These are phyloP conservation scores for Mormyrops attenuatus DNA, from an alignment of 2,797 vertebrate species.

Conservation along the genomic window DNA sequence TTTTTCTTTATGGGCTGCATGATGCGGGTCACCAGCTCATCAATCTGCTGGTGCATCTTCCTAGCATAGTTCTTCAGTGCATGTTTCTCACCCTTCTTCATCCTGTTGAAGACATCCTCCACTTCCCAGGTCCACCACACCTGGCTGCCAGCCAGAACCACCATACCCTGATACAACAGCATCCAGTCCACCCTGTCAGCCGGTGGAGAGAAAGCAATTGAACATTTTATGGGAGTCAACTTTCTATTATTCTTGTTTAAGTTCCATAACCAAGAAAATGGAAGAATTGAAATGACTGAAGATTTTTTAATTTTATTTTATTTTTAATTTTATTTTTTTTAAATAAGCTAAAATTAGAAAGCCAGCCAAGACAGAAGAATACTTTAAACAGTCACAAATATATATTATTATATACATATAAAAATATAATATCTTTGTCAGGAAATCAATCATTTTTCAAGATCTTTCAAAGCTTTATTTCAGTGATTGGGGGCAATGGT, in stretches of 20 bases:
- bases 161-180: conserved; percentile 89
- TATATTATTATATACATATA: not conserved
- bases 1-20: conserved; percentile 74
- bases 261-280: not conserved
- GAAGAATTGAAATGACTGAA: not conserved
- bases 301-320: not conserved
- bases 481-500: not conserved
- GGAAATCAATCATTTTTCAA: not conserved
- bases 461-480: not conserved
- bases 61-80: conserved; percentile 79
- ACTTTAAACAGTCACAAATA: not conserved
- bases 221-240: not conserved
- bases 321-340: too few relatives aligned
- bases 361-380: not conserved
- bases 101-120: conserved; percentile 79
- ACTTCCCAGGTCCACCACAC: conserved; percentile 99
- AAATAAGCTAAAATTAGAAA: not conserved
- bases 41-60: conserved; percentile 85
- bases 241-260: not conserved
- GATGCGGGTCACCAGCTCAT: conserved; percentile 81
- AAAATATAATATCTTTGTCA: not conserved
- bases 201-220: not conserved
- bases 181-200: conserved; percentile 86
- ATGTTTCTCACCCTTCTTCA: conserved; percentile 76
- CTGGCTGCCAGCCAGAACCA: conserved; percentile 86